Percentiles rank a stretch among this genome's conserved stretches.
These are phyloP conservation scores for Melanotaenia pygmaea DNA, from an alignment of 2,797 vertebrate genomes.

Conservation along the genomic window DNA sequence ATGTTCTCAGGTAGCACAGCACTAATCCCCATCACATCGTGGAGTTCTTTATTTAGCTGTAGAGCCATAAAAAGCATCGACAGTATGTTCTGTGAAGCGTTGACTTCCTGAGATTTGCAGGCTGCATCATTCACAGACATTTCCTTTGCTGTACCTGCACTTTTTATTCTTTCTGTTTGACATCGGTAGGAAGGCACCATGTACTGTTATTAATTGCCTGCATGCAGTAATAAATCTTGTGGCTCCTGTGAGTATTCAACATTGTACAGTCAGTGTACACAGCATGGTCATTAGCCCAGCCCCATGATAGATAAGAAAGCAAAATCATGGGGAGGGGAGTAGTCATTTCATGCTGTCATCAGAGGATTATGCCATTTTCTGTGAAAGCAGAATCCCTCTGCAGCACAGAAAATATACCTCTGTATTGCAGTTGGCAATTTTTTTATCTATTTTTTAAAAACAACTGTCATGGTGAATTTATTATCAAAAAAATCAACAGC, in stretches of 20 bases:
- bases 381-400: conserved; percentile 50
- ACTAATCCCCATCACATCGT: conserved; percentile 39
- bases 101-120: conserved; percentile 69
- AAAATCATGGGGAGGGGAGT: conserved; percentile 57
- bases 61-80: conserved; percentile 46
- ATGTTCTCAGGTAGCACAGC: conserved; percentile 46
- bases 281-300: conserved; percentile 76
- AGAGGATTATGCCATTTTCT: conserved; percentile 60
- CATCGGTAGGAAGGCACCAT: conserved; percentile 68
- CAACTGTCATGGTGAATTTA: background rate
- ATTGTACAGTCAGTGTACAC: conserved; percentile 74
- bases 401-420: conserved; percentile 19
- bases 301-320: conserved; percentile 73
- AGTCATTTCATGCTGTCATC: conserved; percentile 45
- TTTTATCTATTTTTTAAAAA: background rate
- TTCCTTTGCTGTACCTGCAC: conserved; percentile 81
- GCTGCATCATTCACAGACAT: conserved; percentile 69
- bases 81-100: conserved; percentile 33
- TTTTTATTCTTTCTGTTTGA: conserved; percentile 75
- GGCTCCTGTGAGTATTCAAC: conserved; percentile 75
- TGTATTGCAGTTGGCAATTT: conserved; percentile 24
- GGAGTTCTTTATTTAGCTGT: conserved; percentile 27
- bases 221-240: conserved; percentile 81
- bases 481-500: background rate
- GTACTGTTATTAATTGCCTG: conserved; percentile 82